Evolutionary conservation across 2,113 vertebrate genomes (phyloP), one percentile per base, ranked within the genome.

Genomic region (Ciconia boyciana): DNA sequence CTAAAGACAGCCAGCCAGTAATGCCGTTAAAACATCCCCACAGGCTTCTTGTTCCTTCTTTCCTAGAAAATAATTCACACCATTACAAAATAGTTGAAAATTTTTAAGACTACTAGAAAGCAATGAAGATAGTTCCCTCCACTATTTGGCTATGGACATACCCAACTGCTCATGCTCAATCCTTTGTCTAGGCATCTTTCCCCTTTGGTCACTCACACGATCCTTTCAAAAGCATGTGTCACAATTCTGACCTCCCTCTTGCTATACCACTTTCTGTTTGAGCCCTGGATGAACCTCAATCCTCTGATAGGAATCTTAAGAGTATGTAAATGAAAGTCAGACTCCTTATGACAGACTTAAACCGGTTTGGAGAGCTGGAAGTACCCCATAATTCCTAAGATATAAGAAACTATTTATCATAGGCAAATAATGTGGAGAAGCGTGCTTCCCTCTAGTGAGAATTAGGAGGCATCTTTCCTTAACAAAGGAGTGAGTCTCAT

Each of bases 381-480:
- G 26, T 6, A 8, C 7, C 36, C 4, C 36, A 2, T 13, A 8
- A 34, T 4, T 55, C 39, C 49, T 31, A 6, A 19, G 20, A 52
- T 10, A 18, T 10, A 5, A 16, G 32, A 61, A 72, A 5, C 6
- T 52, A 2, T 2, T 68, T 17, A 36, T 5, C 24, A 24, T 10
- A 34, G 44, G 28, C 12, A 66, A 48, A 31, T 5, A 13, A n/a
- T 5, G 6, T 22, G 28, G 34, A 41, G 28, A 41, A 5, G 1
- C 3, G 60, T 22, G n/a, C 8, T 44, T 3, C 29, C n/a, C 26
- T 13, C 49, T 6, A 46, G 17, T 0, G 2, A 43, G n/a, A 68
- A 77, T 32, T 26, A 52, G 36, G 29, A 39, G 13, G 4, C 6
- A 17, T 26, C 25, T 6, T 10, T 62, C 32, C 10, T 39, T 18